These are phyloP conservation scores for Grallaria varia DNA, from an alignment of 2,113 vertebrate genomes.

Conservation along the genomic window DNA sequence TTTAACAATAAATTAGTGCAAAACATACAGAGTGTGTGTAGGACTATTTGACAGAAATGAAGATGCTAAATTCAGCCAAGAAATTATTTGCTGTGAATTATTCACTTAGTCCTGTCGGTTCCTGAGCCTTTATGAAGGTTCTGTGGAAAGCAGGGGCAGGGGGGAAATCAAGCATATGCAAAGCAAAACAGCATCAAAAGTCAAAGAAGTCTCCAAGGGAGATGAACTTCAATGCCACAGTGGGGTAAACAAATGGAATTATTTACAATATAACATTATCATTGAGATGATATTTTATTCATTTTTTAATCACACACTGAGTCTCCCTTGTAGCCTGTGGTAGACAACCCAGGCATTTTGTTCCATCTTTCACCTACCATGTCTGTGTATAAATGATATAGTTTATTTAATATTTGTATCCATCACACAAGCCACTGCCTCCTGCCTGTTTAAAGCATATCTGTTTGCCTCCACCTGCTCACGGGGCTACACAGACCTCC, in stretches of 20 bases:
- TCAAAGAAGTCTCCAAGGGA: constrained; percentile 48
- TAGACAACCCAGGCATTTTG: background rate
- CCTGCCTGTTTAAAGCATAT: background rate
- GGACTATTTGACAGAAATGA: background rate
- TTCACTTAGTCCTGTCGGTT: background rate
- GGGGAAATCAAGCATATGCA: background rate
- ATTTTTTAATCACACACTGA: constrained; percentile 48
- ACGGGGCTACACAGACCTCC: background rate
- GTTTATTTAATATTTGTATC: background rate
- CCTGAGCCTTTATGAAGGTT: background rate
- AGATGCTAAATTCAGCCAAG: background rate
- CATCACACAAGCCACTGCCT: background rate
- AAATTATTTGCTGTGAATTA: constrained; percentile 24
- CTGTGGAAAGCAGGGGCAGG: background rate
- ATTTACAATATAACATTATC: constrained; percentile 51
- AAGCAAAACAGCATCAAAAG: constrained; percentile 57
- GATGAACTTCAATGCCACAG: constrained; percentile 43
- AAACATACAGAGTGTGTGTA: background rate
- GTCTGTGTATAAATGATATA: background rate
- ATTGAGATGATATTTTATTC: constrained; percentile 47
- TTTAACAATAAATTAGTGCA: constrained; percentile 20
- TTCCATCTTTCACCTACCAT: background rate
- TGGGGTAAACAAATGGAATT: constrained; percentile 58
- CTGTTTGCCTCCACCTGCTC: background rate
- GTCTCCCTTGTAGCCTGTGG: background rate